Evolutionary conservation across 2,797 vertebrate species (phyloP).

Genomic region (Poliocrania exsul): DNA sequence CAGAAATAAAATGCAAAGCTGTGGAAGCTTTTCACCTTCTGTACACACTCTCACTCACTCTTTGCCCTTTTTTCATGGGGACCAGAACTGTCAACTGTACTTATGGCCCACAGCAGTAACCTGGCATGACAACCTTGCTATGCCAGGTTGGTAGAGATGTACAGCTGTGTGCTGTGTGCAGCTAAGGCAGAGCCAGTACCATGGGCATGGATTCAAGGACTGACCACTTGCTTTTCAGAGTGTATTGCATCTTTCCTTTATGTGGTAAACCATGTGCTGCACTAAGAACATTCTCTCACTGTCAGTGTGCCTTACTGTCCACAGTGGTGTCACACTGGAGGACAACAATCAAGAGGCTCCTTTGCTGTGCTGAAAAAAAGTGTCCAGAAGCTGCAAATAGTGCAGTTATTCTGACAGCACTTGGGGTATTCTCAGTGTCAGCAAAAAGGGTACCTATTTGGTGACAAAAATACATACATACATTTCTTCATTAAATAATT

Average conservation of each 20-base stretch:
- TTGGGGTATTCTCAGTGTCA: neutral
- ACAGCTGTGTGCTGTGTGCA: fast-evolving
- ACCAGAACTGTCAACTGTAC: neutral
- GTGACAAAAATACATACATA: fast-evolving
- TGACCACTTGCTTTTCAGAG: neutral
- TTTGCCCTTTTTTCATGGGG: neutral
- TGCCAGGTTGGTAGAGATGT: neutral
- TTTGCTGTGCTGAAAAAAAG: neutral
- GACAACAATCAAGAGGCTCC: neutral
- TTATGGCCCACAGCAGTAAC: neutral
- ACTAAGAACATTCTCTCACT: neutral
- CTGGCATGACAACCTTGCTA: neutral
- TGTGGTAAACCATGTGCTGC: neutral
- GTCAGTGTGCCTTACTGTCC: neutral
- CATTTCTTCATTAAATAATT: neutral
- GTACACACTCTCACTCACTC: neutral
- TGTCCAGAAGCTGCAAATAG: neutral
- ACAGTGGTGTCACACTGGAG: neutral
- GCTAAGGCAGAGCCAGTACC: neutral
- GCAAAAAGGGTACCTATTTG: neutral
- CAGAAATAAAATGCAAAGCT: neutral
- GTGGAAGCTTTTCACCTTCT: neutral
- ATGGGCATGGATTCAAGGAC: neutral
- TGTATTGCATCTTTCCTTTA: neutral
- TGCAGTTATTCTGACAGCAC: neutral